Percentiles rank a stretch among this genome's conserved stretches.
These are phyloP conservation scores for Armadillidium nasatum DNA, from an alignment of 1,140 invertebrate genomes.

Conservation along the genomic window DNA sequence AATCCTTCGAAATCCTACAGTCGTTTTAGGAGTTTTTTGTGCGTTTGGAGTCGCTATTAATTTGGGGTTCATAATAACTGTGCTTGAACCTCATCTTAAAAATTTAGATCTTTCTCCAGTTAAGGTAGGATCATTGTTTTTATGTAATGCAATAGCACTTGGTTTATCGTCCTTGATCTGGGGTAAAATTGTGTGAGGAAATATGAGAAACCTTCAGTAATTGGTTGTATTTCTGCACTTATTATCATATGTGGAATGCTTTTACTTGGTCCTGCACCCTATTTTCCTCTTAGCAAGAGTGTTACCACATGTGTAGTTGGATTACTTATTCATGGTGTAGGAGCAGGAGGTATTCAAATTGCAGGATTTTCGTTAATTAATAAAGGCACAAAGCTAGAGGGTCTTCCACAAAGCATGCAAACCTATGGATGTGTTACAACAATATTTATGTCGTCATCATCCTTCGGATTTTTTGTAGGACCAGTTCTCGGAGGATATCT, in stretches of 20 bases:
- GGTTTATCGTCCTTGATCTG: constrained; percentile 70
- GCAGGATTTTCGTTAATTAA: constrained; percentile 76
- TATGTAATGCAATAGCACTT: constrained; percentile 80
- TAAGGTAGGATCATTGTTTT: constrained; percentile 74
- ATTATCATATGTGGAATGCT: constrained; percentile 63
- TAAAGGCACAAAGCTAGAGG: constrained; percentile 62
- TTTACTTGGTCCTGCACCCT: constrained; percentile 61
- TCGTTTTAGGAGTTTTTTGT: constrained; percentile 59
- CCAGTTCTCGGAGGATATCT: constrained; percentile 71
- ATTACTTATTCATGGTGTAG: constrained; percentile 70
- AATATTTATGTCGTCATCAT: constrained; percentile 78
- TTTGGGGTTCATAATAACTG: constrained; percentile 75
- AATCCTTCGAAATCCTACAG: constrained; percentile 45
- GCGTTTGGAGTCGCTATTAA: constrained; percentile 71
- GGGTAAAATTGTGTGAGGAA: constrained; percentile 73
- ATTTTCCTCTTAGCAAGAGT: constrained; percentile 30
- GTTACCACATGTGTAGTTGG: constrained; percentile 56
- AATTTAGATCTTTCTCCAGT: constrained; percentile 67
- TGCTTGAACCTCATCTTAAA: constrained; percentile 72
- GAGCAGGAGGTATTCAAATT: constrained; percentile 72
- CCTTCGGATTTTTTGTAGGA: constrained; percentile 74
- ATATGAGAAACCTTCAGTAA: constrained; percentile 59
- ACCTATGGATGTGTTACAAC: constrained; percentile 79
- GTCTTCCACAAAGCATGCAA: constrained; percentile 71
- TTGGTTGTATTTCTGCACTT: constrained; percentile 62